phyloP scores from a whole-genome alignment of 2,797 vertebrate genomes.

The Propithecus deckenii region DNA sequence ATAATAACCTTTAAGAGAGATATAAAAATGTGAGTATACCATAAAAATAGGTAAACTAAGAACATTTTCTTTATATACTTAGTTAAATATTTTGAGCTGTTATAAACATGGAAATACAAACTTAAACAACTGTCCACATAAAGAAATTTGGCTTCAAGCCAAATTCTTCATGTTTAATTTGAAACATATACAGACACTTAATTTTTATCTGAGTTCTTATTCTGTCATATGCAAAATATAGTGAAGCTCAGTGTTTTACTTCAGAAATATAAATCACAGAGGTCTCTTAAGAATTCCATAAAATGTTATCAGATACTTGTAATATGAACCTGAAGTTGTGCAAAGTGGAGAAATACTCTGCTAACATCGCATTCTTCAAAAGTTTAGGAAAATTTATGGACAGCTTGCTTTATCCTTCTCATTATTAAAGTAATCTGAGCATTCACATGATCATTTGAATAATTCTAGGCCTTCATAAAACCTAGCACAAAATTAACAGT shows the following conservation, averaged over 20 bases:
- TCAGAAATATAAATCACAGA: constrained; percentile 49
- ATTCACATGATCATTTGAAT: not conserved
- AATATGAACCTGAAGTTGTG: constrained; percentile 41
- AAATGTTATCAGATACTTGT: constrained; percentile 55
- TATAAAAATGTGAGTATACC: constrained; percentile 20
- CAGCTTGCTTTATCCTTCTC: constrained; percentile 34
- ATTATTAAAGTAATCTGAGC: constrained; percentile 47
- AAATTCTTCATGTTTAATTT: constrained; percentile 39
- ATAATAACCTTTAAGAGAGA: constrained; percentile 46
- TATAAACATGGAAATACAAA: constrained; percentile 33
- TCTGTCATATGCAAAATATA: constrained; percentile 48
- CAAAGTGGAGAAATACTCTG: constrained; percentile 31
- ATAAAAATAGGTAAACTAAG: constrained; percentile 45
- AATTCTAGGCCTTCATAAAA: constrained; percentile 14
- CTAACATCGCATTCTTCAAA: constrained; percentile 19
- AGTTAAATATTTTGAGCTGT: constrained; percentile 59
- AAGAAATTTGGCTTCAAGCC: constrained; percentile 43
- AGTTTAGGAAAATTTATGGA: not conserved
- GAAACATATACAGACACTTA: constrained; percentile 43
- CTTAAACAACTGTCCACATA: constrained; percentile 15
- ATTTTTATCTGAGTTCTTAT: constrained; percentile 62
- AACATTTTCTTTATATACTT: constrained; percentile 35
- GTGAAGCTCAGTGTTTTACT: constrained; percentile 44
- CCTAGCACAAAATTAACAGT: not conserved
- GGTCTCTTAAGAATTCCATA: constrained; percentile 48